Percentiles rank a stretch among this genome's conserved stretches.
Evolutionary conservation across 2,888 invertebrate genomes (phyloP).

Genomic region (Callosobruchus maculatus): DNA sequence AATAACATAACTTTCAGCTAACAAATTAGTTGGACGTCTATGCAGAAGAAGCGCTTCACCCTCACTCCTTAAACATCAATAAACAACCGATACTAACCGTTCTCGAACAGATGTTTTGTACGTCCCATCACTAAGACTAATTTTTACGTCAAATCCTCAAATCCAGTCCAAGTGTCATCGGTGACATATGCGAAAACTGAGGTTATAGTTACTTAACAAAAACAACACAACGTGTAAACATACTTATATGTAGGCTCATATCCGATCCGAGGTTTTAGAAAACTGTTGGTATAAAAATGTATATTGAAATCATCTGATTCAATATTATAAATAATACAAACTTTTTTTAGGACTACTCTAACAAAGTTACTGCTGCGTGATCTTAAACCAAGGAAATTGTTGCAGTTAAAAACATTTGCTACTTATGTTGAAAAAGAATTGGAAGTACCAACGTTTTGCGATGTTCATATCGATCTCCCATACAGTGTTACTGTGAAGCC

Average conservation of each 20-base stretch:
- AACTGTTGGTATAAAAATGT: background rate
- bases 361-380: background rate
- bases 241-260: no score
- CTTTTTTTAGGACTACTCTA: background rate
- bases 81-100: no score
- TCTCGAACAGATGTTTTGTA: no score
- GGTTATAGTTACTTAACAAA: background rate
- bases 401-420: background rate
- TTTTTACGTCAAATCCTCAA: no score
- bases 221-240: background rate
- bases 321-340: background rate
- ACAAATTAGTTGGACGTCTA: no score
- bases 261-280: background rate
- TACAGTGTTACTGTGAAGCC: constrained; percentile 37
- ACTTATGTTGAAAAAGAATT: constrained; percentile 15
- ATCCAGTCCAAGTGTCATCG: no score
- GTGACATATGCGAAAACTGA: background rate
- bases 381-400: background rate
- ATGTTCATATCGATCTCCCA: constrained; percentile 35
- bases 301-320: background rate
- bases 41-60: no score
- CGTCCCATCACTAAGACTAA: no score
- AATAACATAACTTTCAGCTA: no score
- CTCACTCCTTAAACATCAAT: no score
- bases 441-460: constrained; percentile 36